Evolutionary conservation across 2,888 invertebrate genomes (phyloP).

Genomic region (Hemicrepidius hirtus): DNA sequence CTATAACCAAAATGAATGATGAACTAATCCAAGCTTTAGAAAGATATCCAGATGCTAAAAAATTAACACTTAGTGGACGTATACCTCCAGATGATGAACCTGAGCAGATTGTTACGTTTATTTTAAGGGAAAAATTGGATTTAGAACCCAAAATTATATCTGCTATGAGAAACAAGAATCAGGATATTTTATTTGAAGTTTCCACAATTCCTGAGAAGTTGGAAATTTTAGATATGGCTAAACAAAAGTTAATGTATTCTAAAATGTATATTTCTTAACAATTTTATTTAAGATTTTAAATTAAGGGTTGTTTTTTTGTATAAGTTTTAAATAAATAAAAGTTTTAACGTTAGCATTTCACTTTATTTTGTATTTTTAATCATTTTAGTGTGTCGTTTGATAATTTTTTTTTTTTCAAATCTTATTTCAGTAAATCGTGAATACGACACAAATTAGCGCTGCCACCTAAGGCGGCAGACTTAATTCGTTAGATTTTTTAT

Average conservation of each 20-base stretch:
- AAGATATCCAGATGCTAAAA: conserved; percentile 52
- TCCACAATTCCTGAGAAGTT: conserved; percentile 60
- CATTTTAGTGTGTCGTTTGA: too few species aligned
- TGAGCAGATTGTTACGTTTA: conserved; percentile 52
- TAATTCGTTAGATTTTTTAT: too few species aligned
- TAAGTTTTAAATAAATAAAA: too few species aligned
- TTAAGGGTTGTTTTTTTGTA: too few species aligned
- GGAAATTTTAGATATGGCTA: conserved; percentile 57
- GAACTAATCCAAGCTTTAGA: conserved; percentile 51
- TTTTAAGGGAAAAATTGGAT: conserved; percentile 61
- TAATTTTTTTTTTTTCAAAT: too few species aligned
- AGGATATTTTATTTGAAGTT: conserved; percentile 62
- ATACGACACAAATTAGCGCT: too few species aligned
- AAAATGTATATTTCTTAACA: conserved; percentile 8
- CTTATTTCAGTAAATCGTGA: too few species aligned
- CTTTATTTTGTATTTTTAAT: too few species aligned
- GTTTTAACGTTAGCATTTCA: too few species aligned
- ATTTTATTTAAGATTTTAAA: too few species aligned
- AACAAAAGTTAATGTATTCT: conserved; percentile 56
- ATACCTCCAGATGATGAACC: conserved; percentile 57
- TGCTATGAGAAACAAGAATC: conserved; percentile 57
- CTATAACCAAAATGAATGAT: conserved; percentile 48
- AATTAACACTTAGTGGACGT: conserved; percentile 55
- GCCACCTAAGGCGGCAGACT: too few species aligned
- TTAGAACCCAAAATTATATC: conserved; percentile 56